phyloP scores from a whole-genome alignment of 2,113 vertebrate genomes.

The Anas platyrhynchos region DNA sequence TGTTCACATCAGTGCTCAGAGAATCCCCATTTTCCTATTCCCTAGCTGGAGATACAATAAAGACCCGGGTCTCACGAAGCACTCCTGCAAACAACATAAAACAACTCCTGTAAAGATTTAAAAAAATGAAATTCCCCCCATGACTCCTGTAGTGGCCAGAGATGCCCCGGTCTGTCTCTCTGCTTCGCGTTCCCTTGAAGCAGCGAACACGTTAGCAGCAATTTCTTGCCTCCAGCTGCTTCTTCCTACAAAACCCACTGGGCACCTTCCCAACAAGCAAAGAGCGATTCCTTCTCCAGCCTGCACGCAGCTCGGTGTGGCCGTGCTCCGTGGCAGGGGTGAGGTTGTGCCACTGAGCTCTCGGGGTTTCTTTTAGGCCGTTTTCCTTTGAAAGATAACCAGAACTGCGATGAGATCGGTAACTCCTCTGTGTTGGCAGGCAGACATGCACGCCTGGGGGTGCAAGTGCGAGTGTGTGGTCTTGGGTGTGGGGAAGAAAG shows the following conservation, averaged over 20 bases:
- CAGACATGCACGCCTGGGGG: constrained; percentile 7
- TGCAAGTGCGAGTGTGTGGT: constrained; percentile 54
- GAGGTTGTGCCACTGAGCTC: neutral
- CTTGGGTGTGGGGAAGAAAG: constrained; percentile 53
- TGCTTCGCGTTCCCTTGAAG: neutral
- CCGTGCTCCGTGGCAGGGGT: neutral
- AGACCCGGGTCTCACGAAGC: neutral
- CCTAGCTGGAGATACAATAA: neutral
- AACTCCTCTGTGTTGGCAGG: constrained; percentile 18
- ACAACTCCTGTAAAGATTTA: neutral
- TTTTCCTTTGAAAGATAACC: constrained; percentile 55
- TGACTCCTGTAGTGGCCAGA: neutral
- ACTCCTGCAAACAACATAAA: neutral
- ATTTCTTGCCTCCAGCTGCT: neutral
- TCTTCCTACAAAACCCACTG: neutral
- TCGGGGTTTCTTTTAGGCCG: constrained; percentile 32
- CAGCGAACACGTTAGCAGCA: neutral
- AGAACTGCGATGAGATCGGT: neutral
- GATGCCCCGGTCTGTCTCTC: neutral
- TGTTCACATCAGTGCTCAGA: neutral
- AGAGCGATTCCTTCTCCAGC: neutral
- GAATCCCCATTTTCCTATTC: neutral
- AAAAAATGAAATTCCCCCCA: neutral
- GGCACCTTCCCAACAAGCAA: neutral
- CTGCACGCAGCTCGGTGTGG: neutral